Conservation (phyloP, 2,888 invertebrate species). For the Caenorhabditis becei region DNA sequence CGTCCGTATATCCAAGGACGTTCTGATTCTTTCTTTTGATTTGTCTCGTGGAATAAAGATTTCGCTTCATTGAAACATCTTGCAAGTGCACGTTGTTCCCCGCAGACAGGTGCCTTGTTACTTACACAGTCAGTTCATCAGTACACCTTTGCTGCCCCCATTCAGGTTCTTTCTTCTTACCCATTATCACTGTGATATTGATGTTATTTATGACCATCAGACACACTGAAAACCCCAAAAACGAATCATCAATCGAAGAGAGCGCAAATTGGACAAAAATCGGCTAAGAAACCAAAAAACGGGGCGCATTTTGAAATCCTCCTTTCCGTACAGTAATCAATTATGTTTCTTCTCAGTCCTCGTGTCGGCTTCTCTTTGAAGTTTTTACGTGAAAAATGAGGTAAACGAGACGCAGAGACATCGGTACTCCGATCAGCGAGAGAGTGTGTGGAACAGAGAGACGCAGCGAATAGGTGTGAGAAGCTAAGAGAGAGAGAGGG, state of each 20-base stretch:
- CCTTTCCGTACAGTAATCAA: conserved; percentile 43
- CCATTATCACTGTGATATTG: not conserved
- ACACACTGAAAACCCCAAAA: no score
- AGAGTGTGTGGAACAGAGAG: conserved; percentile 7
- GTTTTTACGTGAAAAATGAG: conserved; percentile 10
- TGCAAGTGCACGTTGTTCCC: not conserved
- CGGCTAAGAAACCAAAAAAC: conserved; percentile 20
- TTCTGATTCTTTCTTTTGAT: conserved; percentile 65
- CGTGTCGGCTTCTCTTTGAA: conserved; percentile 46
- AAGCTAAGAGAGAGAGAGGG: conserved; percentile 15
- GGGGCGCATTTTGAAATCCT: not conserved
- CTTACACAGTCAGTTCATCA: no score
- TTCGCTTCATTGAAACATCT: not conserved
- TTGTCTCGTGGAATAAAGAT: no score
- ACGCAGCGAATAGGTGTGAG: conserved; percentile 42
- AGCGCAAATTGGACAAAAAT: not conserved
- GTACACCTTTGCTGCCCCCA: no score
- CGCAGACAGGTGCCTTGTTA: no score
- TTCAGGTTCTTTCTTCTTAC: not conserved
- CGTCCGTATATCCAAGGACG: conserved; percentile 68
- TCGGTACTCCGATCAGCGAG: conserved; percentile 41
- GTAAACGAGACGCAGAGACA: conserved; percentile 22
- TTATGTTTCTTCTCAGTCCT: conserved; percentile 16
- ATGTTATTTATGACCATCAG: not conserved
- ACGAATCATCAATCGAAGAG: not conserved